Evolutionary conservation across 2,888 invertebrate species (phyloP).

Genomic region (Acleris emargana): DNA sequence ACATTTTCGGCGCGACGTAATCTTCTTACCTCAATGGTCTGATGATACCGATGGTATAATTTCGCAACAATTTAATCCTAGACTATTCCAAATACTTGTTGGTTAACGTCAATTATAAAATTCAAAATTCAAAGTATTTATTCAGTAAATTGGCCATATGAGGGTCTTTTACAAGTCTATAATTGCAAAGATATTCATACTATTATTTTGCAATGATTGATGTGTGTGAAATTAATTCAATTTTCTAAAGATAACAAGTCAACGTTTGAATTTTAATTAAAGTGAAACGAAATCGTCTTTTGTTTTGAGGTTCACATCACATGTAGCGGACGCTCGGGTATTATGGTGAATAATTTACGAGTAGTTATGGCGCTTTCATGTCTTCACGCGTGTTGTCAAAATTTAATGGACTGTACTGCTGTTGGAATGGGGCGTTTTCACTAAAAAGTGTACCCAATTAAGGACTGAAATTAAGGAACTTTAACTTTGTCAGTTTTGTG

Average conservation of each 20-base stretch:
- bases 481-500: no score
- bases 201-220: conserved; percentile 22
- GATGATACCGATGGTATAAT: conserved; percentile 16
- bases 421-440: no score
- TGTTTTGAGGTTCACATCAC: conserved; percentile 57
- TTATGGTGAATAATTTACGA: conserved; percentile 39
- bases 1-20: conserved; percentile 32
- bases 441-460: no score
- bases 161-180: no score
- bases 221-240: conserved; percentile 32
- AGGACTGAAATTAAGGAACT: no score
- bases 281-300: conserved; percentile 51
- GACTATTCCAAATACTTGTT: conserved; percentile 8
- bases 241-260: conserved; percentile 28
- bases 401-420: conserved; percentile 13
- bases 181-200: conserved; percentile 20
- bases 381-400: conserved; percentile 35
- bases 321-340: conserved; percentile 44
- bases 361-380: conserved; percentile 42
- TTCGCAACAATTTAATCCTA: conserved; percentile 15
- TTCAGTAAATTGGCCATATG: no score
- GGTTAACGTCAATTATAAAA: conserved; percentile 14
- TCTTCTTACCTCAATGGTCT: conserved; percentile 23
- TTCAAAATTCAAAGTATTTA: no score
- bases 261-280: conserved; percentile 34